A percentile compares a stretch with the other conserved stretches of the same genome.
These are phyloP conservation scores for Mesorhabditis sp. DNA, from an alignment of 2,888 invertebrate genomes.

Conservation along the genomic window DNA sequence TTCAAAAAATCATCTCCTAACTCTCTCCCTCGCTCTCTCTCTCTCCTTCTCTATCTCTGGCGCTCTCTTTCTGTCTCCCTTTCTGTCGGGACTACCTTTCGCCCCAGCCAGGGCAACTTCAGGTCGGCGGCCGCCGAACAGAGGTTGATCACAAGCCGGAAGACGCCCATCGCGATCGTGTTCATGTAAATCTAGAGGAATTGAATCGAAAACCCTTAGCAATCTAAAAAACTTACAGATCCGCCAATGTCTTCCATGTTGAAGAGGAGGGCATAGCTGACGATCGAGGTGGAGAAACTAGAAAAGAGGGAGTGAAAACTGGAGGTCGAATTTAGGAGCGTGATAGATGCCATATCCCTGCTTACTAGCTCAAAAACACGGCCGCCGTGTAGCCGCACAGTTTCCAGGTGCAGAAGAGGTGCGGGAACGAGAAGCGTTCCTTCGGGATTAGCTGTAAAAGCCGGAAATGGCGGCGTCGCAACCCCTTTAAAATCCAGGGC, in stretches of 20 bases:
- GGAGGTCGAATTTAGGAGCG: neutral
- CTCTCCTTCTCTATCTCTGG: no score
- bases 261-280: conserved; percentile 1
- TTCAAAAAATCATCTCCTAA: neutral
- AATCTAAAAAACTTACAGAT: neutral
- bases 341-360: neutral
- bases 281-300: neutral
- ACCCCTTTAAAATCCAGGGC: neutral
- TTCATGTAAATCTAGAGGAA: neutral
- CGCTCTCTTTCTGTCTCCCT: no score
- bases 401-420: conserved; percentile 5
- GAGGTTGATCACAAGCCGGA: neutral
- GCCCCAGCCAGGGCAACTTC: neutral
- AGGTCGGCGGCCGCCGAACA: neutral
- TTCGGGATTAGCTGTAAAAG: neutral
- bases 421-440: conserved; percentile 2
- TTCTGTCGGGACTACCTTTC: neutral
- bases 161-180: neutral
- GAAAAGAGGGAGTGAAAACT: neutral
- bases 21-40: neutral
- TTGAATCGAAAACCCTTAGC: neutral
- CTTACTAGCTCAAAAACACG: conserved; percentile 1
- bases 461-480: neutral
- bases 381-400: neutral
- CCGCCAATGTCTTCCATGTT: neutral